Evolutionary conservation across 2,113 vertebrate genomes (phyloP).

Genomic region (Actenoides hombroni): DNA sequence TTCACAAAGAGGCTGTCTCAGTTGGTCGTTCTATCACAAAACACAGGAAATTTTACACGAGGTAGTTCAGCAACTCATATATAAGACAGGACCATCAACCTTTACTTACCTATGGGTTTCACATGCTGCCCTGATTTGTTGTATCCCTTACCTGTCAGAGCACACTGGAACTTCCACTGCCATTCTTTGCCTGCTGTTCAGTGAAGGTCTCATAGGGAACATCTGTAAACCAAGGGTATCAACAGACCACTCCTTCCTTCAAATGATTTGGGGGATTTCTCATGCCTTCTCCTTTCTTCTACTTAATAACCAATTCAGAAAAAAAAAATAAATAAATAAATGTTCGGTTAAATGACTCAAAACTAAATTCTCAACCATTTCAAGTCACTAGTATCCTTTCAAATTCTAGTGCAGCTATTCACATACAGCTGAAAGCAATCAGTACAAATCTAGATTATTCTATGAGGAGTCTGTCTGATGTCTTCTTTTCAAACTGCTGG

Average conservation of each 20-base stretch:
- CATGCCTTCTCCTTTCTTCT: slow-evolving; percentile 80
- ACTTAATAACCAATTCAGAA: background rate
- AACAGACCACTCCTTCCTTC: slow-evolving; percentile 77
- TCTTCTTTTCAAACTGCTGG: background rate
- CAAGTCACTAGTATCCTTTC: background rate
- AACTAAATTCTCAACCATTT: background rate
- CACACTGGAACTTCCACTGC: slow-evolving; percentile 53
- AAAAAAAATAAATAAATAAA: background rate
- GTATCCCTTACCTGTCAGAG: slow-evolving; percentile 75
- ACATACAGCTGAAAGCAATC: background rate
- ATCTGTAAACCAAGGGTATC: slow-evolving; percentile 81
- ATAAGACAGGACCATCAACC: background rate
- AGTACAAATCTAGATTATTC: background rate
- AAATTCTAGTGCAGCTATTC: background rate
- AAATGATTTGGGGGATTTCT: slow-evolving; percentile 76
- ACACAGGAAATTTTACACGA: background rate
- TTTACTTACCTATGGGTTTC: background rate
- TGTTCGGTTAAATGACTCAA: background rate
- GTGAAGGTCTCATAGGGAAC: slow-evolving; percentile 79
- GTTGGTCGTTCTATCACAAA: background rate
- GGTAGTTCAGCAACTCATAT: background rate
- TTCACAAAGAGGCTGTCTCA: background rate
- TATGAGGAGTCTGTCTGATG: background rate
- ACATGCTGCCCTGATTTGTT: background rate
- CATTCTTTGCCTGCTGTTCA: slow-evolving; percentile 73